Conservation (phyloP, 2,113 vertebrate genomes). For the Alethe castanea region DNA sequence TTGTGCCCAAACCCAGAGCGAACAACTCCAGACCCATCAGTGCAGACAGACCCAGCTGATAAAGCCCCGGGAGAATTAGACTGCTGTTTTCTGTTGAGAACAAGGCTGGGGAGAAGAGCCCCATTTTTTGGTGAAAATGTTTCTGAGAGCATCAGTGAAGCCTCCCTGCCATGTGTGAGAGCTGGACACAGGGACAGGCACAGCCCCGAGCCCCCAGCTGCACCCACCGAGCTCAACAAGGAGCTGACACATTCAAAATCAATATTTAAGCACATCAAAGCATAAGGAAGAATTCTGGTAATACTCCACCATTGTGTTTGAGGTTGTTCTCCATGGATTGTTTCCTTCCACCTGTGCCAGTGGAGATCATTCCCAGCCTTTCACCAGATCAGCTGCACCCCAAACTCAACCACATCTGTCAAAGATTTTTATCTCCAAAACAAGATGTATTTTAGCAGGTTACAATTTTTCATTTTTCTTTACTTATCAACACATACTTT, state of each 20-base stretch:
- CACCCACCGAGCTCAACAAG: not conserved
- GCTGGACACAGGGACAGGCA: not conserved
- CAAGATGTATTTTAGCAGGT: not conserved
- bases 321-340: not conserved
- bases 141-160: accelerated
- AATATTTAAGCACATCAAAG: not conserved
- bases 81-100: not conserved
- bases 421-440: not conserved
- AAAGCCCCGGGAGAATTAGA: accelerated
- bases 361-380: not conserved
- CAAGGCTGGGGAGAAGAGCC: not conserved
- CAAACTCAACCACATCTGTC: not conserved
- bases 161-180: accelerated
- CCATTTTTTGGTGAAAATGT: not conserved
- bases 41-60: not conserved
- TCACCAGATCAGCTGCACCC: not conserved
- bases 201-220: not conserved
- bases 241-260: not conserved
- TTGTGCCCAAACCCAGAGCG: not conserved
- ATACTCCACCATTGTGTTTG: accelerated
- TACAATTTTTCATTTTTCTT: not conserved
- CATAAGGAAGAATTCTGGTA: not conserved
- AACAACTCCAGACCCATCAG: accelerated
- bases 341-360: not conserved
- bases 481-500: not conserved